A percentile compares a stretch with the other conserved stretches of the same genome.
Evolutionary conservation across 2,797 vertebrate species (phyloP).

Genomic region (Glyptemys insculpta): DNA sequence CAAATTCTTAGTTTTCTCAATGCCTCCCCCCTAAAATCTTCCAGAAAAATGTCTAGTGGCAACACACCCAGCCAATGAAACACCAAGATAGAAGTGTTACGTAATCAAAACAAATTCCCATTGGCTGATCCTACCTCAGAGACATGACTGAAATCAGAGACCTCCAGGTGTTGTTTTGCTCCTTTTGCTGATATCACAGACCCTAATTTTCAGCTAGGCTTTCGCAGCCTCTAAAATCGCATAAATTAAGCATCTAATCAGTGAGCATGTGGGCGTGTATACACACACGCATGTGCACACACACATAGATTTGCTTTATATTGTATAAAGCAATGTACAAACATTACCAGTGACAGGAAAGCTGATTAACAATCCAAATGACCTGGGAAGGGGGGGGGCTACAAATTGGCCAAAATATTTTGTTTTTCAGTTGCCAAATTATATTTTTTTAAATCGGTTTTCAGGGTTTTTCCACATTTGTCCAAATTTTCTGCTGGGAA

Average conservation of each 20-base stretch:
- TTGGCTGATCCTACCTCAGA: not conserved
- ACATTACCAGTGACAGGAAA: not conserved
- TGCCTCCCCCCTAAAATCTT: not conserved
- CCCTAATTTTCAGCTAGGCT: not conserved
- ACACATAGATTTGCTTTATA: not conserved
- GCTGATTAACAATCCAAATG: not conserved
- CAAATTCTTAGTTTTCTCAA: not conserved
- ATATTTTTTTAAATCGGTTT: too few species aligned
- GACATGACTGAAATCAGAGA: not conserved
- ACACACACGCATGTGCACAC: not conserved
- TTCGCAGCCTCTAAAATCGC: not conserved
- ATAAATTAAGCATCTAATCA: not conserved
- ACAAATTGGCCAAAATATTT: slow-evolving; percentile 13
- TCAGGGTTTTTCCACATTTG: too few species aligned
- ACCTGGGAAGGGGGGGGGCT: not conserved
- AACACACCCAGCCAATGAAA: not conserved
- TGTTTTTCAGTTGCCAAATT: slow-evolving; percentile 41
- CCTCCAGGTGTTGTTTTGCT: not conserved
- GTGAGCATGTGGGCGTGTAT: not conserved
- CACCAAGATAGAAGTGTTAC: not conserved
- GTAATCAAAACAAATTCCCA: not conserved
- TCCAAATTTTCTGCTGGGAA: not conserved
- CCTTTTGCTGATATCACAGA: not conserved
- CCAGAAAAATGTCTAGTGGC: not conserved
- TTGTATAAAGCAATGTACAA: not conserved